A percentile compares a stretch with the other conserved stretches of the same genome.
Conservation (phyloP, 2,113 vertebrate species). For the Hemiprocne comata region DNA sequence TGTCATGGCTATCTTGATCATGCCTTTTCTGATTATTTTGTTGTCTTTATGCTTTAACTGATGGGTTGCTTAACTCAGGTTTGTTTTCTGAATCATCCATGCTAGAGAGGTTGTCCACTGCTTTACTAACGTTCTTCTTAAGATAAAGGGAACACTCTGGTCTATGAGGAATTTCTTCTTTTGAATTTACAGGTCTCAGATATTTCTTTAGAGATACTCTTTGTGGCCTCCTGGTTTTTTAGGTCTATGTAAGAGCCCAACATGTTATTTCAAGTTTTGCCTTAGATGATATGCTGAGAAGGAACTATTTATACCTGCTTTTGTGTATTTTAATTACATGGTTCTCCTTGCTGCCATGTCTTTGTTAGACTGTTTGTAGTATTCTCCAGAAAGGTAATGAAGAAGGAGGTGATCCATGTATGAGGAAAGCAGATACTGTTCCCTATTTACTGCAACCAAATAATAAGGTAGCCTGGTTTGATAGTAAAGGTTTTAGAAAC, state of each 20-base stretch:
- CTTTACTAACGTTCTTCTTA: neutral
- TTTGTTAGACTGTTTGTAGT: constrained; percentile 1
- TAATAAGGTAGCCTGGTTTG: neutral
- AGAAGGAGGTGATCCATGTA: neutral
- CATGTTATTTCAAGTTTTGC: neutral
- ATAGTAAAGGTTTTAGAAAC: neutral
- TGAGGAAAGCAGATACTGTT: neutral
- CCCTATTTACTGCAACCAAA: neutral
- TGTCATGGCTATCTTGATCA: neutral
- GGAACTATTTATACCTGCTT: constrained; percentile 17
- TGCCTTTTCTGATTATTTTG: neutral
- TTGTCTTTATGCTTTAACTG: neutral
- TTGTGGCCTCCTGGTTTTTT: neutral
- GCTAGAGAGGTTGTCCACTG: neutral
- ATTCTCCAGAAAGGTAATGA: neutral
- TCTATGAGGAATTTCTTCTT: neutral
- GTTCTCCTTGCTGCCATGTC: neutral
- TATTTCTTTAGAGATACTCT: neutral
- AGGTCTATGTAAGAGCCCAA: neutral
- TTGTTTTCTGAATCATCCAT: neutral
- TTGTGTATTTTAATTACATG: neutral
- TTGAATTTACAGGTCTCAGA: neutral
- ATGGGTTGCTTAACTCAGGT: neutral
- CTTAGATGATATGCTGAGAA: neutral
- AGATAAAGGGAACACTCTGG: neutral